A percentile compares a stretch with the other conserved stretches of the same genome.
These are phyloP conservation scores for Ephialtes manifestator DNA, from an alignment of 2,888 invertebrate species.

Conservation along the genomic window DNA sequence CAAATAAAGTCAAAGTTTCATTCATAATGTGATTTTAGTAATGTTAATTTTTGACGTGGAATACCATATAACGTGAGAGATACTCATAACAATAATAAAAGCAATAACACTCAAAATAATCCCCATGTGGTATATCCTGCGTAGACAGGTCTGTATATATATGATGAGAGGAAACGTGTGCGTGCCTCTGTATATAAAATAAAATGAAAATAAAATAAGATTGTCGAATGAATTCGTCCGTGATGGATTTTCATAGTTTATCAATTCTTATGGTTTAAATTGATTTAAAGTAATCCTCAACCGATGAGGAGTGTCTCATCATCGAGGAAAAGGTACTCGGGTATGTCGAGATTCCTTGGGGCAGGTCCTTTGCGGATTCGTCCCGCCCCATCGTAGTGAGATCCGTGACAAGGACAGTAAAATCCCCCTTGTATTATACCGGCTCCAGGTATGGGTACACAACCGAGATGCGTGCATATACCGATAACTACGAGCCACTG, in stretches of 20 bases:
- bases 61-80: neutral
- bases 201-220: slow-evolving; percentile 22
- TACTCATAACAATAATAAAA: slow-evolving; percentile 5
- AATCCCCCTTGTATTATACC: slow-evolving; percentile 91
- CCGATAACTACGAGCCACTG: slow-evolving; percentile 94
- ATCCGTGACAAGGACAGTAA: slow-evolving; percentile 95
- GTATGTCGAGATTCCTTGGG: slow-evolving; percentile 90
- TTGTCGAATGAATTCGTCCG: slow-evolving; percentile 19
- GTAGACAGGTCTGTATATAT: slow-evolving; percentile 42
- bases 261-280: slow-evolving; percentile 15
- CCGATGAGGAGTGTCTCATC: slow-evolving; percentile 88
- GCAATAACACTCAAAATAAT: slow-evolving; percentile 22
- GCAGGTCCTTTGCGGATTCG: slow-evolving; percentile 92
- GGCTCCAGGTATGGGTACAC: slow-evolving; percentile 92
- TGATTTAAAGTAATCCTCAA: slow-evolving; percentile 72
- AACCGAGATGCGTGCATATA: slow-evolving; percentile 94
- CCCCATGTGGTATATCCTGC: slow-evolving; percentile 12
- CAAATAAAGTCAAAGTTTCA: neutral
- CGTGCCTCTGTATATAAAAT: slow-evolving; percentile 33
- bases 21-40: neutral
- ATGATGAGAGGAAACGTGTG: slow-evolving; percentile 31
- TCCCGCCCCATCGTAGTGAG: slow-evolving; percentile 93
- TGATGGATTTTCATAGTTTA: neutral
- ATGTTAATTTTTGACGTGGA: slow-evolving; percentile 15
- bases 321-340: slow-evolving; percentile 88